Evolutionary conservation across 2,113 vertebrate species (phyloP).

Genomic region (Cyanoderma ruficeps): DNA sequence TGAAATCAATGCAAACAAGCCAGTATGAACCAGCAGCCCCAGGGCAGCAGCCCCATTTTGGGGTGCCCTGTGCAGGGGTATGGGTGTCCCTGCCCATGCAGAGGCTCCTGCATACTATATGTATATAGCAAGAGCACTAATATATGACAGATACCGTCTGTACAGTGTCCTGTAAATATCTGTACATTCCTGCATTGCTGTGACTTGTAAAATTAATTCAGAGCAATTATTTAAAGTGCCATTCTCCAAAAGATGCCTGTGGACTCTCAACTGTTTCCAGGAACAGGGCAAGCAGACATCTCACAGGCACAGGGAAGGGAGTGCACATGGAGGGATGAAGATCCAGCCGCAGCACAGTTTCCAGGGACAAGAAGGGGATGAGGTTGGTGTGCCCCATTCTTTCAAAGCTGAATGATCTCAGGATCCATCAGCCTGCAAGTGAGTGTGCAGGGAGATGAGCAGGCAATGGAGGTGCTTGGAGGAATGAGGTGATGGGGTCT

Average conservation of each 20-base stretch:
- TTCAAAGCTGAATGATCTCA: not conserved
- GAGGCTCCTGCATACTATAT: constrained; percentile 34
- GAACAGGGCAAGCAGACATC: not conserved
- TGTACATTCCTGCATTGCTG: constrained; percentile 2
- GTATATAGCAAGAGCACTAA: constrained; percentile 66
- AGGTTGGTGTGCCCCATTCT: not conserved
- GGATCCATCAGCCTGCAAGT: not conserved
- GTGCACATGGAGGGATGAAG: not conserved
- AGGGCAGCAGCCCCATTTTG: not conserved
- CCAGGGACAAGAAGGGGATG: too few relatives aligned
- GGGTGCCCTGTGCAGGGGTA: accelerated
- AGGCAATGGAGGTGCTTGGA: accelerated
- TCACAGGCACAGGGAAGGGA: accelerated
- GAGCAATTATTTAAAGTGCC: not conserved
- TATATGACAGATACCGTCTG: constrained; percentile 5
- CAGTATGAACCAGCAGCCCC: accelerated
- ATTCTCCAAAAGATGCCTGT: not conserved
- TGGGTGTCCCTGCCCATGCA: accelerated
- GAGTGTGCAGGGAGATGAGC: too few relatives aligned
- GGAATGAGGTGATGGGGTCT: accelerated
- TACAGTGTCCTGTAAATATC: constrained; percentile 44
- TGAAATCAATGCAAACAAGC: accelerated
- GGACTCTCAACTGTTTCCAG: not conserved
- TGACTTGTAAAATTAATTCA: not conserved
- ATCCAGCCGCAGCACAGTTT: accelerated